Evolutionary conservation across 2,113 vertebrate genomes (phyloP), one percentile per base, ranked within the genome.

Genomic region (Phalacrocorax aristotelis): DNA sequence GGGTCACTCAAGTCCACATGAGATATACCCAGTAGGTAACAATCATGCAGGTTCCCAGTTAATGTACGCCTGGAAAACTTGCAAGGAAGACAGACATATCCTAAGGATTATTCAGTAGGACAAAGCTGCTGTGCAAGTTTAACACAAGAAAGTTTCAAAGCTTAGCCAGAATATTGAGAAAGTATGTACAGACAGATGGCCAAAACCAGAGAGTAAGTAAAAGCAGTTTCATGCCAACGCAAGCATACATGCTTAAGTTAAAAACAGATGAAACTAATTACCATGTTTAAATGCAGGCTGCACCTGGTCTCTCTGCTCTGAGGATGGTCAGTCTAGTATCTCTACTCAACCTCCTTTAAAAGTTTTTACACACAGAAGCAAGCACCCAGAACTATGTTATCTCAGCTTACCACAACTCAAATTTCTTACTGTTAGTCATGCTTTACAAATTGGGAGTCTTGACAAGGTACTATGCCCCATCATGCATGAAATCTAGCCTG

Each of bases 31-130:
- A 96, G 96, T 23, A 96, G 75, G 68, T 96, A 93, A 94, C 87
- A 95, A 95, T 72, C 95, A 96, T 96, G 96, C 96, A 96, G 92
- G 85, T 91, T 96, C 87, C 82, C 93, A 96, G 87, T 83, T 96
- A 97, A 80, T 40, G 71, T 86, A 95, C 51, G 94, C 85, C 95
- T 96, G 75, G 95, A 96, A 96, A 88, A 88, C 93, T 96, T 90
- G 75, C 85, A 86, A 95, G 85, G 92, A 83, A 91, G 79, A 96
- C 95, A 96, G 93, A 90, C 62, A 80, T 19, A 83, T 61, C 95
- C 95, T 96, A 96, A 83, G 90, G 90, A 96, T 94, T 96, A 96
- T 38, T 93, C 62, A 72, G 62, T 20, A 87, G 79, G 58, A 93
- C 66, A 92, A 95, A 90, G 84, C 90, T 88, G 90, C 89, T 91